Base-by-base conservation (phyloP, 2,888 invertebrate species). In the Hemicrepidius hirtus region DNA sequence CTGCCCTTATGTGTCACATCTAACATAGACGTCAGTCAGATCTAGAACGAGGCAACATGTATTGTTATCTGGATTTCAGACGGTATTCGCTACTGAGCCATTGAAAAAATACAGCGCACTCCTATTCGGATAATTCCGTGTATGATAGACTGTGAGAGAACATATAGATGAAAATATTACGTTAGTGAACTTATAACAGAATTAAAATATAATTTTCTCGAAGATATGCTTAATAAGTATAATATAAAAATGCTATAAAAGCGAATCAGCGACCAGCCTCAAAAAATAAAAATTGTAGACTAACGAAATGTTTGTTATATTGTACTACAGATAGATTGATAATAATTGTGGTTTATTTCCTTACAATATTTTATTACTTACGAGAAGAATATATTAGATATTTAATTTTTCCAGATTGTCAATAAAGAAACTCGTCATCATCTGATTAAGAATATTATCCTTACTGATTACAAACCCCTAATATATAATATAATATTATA, bases 31-130 rank as follows among this genome's bases (percentile, higher is more conserved):
- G 77, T 79, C 79, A 78, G 70, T 70, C 77, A 74, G 74, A 76
- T 77, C 76, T 77, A 74, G 70, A 74, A 68, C 70, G 68, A 71
- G 74, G 74, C 76, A 75, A 72, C 77, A 71, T 77, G 79, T 75
- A 80, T 80, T 79, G 80, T 80, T 80, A 80, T 80, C 78, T 78
- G 78, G 80, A 80, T 80, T 77, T 79, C 78, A 80, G 80, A 76
- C 79, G 77, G 76, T 79, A 76, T 79, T 79, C 77, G 77, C 76
- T 76, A 76, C 75, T 77, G 77, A 79, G 79, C 75, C 80, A 80
- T 80, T 80, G 80, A 80, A 80, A 80, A 80, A 80, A 77, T 75
- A 77, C 71, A 77, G 77, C 73, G 73, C 77, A 77, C 76, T 79
- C 79, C 79, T 79, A 77, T 77, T 77, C 77, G 78, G 78, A 79